phyloP scores from a whole-genome alignment of 2,113 vertebrate species.

The Procavia capensis region DNA sequence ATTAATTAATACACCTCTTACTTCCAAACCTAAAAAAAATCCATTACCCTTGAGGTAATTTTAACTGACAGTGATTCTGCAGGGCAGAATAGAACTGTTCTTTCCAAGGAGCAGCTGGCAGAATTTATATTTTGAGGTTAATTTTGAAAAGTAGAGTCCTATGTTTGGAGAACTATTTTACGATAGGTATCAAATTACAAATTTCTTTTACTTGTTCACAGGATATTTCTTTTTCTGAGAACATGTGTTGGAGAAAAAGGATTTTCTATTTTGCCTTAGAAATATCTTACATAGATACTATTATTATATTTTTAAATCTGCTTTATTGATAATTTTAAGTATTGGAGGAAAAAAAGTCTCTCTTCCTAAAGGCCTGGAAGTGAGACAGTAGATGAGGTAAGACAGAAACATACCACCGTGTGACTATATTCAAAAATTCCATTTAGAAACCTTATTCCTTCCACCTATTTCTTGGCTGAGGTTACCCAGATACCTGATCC shows the following conservation, averaged over 20 bases:
- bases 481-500: background rate
- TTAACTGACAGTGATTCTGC: too few relatives aligned
- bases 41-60: too few relatives aligned
- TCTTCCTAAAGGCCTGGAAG: background rate
- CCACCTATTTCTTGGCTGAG: background rate
- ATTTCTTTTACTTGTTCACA: background rate
- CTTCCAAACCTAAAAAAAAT: too few relatives aligned
- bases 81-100: too few relatives aligned
- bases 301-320: background rate
- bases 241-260: background rate
- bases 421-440: slow-evolving; percentile 90
- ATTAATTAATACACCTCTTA: background rate
- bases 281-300: background rate
- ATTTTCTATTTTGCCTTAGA: background rate
- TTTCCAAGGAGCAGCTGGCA: background rate
- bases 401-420: slow-evolving; percentile 76
- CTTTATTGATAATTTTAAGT: slow-evolving; percentile 14
- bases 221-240: background rate
- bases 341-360: background rate
- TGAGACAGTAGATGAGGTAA: background rate
- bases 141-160: slow-evolving; percentile 11
- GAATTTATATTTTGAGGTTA: slow-evolving; percentile 35
- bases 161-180: background rate
- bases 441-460: slow-evolving; percentile 90
- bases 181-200: background rate